A percentile compares a stretch with the other conserved stretches of the same genome.
phyloP scores from a whole-genome alignment of 2,888 invertebrate species.

The Poecilobothrus nobilitatus region DNA sequence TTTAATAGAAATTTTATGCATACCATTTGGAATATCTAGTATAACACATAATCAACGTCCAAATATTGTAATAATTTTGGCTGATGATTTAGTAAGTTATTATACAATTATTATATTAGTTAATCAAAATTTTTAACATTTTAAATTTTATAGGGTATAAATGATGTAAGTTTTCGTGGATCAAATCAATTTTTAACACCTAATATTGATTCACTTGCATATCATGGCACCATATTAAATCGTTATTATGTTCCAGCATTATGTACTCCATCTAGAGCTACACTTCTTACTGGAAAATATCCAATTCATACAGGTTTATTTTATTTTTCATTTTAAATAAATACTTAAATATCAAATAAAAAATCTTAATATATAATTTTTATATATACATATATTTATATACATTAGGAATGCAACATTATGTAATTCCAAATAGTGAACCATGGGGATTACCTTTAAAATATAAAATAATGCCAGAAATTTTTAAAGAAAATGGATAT shows the following conservation, averaged over 20 bases:
- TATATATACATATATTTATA: neutral
- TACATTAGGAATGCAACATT: constrained; percentile 61
- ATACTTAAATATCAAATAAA: neutral
- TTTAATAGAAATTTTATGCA: neutral
- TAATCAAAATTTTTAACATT: no score
- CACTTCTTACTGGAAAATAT: constrained; percentile 77
- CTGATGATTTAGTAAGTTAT: constrained; percentile 68
- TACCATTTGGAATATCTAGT: neutral
- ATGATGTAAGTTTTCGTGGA: constrained; percentile 85
- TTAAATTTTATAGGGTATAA: constrained; percentile 68
- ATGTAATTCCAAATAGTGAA: constrained; percentile 57
- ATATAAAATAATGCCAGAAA: constrained; percentile 62
- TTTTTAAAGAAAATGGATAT: constrained; percentile 64
- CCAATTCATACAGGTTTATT: constrained; percentile 64
- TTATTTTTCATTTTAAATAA: constrained; percentile 7
- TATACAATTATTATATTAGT: neutral
- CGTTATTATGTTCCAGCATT: constrained; percentile 70
- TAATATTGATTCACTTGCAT: constrained; percentile 79
- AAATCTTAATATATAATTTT: neutral
- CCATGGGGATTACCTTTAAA: constrained; percentile 63
- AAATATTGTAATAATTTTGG: constrained; percentile 68
- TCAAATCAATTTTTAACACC: constrained; percentile 83
- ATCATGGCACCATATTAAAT: constrained; percentile 75
- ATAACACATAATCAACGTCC: constrained; percentile 36
- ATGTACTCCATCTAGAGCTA: constrained; percentile 76